Conservation (phyloP, 2,888 invertebrate species). For the Antheraea assamensis region DNA sequence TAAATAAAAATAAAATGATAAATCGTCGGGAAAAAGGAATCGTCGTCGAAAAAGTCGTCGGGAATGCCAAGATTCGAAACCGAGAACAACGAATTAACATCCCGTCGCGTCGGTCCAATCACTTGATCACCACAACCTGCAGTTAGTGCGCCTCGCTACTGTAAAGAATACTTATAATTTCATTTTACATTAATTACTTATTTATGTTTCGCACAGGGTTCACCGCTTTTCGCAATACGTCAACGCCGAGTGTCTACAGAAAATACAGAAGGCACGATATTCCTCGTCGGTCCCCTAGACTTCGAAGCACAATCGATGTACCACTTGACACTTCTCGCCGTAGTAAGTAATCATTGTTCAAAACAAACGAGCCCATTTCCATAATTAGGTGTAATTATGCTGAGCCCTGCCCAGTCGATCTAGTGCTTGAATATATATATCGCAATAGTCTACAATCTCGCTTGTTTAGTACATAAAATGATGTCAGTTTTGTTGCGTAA, state of each 20-base stretch:
- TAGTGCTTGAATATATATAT: slow-evolving; percentile 1
- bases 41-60: no score
- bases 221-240: slow-evolving; percentile 89
- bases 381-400: neutral
- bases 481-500: slow-evolving; percentile 2
- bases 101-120: no score
- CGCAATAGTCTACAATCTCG: slow-evolving; percentile 7
- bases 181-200: neutral
- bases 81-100: no score
- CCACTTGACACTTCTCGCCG: slow-evolving; percentile 91
- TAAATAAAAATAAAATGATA: no score
- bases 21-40: no score
- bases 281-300: slow-evolving; percentile 89
- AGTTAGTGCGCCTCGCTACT: no score
- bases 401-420: neutral
- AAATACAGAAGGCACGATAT: slow-evolving; percentile 90
- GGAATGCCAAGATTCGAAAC: no score
- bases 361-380: neutral
- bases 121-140: no score
- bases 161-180: no score
- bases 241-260: slow-evolving; percentile 88
- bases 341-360: slow-evolving; percentile 83
- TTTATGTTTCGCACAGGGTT: slow-evolving; percentile 79
- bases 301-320: slow-evolving; percentile 95
- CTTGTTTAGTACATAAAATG: slow-evolving; percentile 16